Evolutionary conservation across 2,797 vertebrate genomes (phyloP), one percentile per base, ranked within the genome.

Genomic region (Galaxias olidus): DNA sequence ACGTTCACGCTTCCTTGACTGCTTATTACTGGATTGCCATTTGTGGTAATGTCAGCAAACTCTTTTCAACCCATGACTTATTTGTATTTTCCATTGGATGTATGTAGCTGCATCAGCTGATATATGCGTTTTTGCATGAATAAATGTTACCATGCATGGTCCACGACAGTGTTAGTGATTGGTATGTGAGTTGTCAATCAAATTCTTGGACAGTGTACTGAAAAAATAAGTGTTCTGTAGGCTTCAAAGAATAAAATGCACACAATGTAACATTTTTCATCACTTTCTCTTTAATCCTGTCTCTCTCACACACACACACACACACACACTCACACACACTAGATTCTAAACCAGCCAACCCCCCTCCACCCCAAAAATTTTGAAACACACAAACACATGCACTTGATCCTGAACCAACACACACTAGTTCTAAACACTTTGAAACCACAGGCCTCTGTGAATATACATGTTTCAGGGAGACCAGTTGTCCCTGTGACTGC

Each of bases 121-220:
- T 81, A 72, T 90, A 88, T 89, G 88, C 78, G 74, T n/a, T 81
- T 85, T 79, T 87, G 92, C 92, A 93, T 91, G 91, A 93, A 93
- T 93, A 93, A 93, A 93, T 66, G 84, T 90, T 90, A 90, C 82
- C 86, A 86, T 88, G 92, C 91, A 93, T 91, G 91, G 86, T 87
- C 82, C 66, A 79, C 45, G 53, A 78, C 63, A 59, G 77, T 71
- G 80, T 66, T 61, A 17, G 8, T 18, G 65, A 48, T 63, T 73
- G 45, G 66, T 59, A 49, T 60, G 55, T 40, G 19, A 41, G 42
- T 30, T 53, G 15, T 60, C 19, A 13, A 30, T 61, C 18, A 41
- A 44, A 10, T 1, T 14, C 42, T 57, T 41, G 9, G n/a, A 17
- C 1, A 10, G 7, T 42, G 55, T 10, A n/a, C n/a, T n/a, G n/a